phyloP scores from a whole-genome alignment of 2,797 vertebrate genomes.

The Danio tinwini region DNA sequence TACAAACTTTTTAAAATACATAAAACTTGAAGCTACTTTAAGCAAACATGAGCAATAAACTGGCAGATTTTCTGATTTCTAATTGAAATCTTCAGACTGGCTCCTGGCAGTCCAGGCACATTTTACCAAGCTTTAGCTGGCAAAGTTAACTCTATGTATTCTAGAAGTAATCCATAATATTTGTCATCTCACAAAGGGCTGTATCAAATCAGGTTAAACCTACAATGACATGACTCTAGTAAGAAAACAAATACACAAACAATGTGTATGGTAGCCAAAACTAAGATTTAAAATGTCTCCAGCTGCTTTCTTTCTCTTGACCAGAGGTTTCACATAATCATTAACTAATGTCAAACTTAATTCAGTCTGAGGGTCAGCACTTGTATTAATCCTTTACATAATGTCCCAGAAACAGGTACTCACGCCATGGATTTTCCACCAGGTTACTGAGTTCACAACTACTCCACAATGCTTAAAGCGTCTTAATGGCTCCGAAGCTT shows the following conservation, averaged over 20 bases:
- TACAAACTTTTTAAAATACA: too few species aligned
- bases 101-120: constrained; percentile 51
- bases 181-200: constrained; percentile 44
- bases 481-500: not conserved
- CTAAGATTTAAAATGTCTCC: constrained; percentile 5
- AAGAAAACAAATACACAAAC: constrained; percentile 18
- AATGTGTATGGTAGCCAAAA: not conserved
- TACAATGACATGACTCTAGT: constrained; percentile 27
- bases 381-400: constrained; percentile 37
- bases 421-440: constrained; percentile 25
- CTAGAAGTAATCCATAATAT: constrained; percentile 22
- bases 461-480: constrained; percentile 9
- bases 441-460: constrained; percentile 36
- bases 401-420: constrained; percentile 34
- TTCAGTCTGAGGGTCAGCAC: constrained; percentile 30
- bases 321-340: constrained; percentile 16
- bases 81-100: constrained; percentile 43
- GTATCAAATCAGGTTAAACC: constrained; percentile 50
- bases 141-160: constrained; percentile 60
- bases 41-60: too few species aligned
- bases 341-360: constrained; percentile 29
- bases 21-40: too few species aligned
- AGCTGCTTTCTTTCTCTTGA: constrained; percentile 3
- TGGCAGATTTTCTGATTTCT: too few species aligned
- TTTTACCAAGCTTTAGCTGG: constrained; percentile 38